These are phyloP conservation scores for Sclerurus mexicanus DNA, from an alignment of 2,113 vertebrate genomes.

Conservation along the genomic window DNA sequence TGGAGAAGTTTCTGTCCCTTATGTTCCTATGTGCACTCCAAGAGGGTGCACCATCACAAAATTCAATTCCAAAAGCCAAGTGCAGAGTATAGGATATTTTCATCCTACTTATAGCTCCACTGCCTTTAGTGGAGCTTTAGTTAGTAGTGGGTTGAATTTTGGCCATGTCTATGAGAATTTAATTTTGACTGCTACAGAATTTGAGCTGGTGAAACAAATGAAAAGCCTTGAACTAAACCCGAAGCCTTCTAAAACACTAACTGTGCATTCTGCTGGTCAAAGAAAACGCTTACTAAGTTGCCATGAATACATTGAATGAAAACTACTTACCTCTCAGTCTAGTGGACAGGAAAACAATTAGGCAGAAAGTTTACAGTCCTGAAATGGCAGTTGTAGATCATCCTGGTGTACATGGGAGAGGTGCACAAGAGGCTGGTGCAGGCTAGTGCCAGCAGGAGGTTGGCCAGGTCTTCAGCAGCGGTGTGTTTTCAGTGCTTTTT, in stretches of 20 bases:
- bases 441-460: not conserved
- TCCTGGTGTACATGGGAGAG: not conserved
- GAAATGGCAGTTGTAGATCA: conserved; percentile 7
- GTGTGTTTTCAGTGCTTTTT: not conserved
- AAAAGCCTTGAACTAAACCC: not conserved
- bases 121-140: not conserved
- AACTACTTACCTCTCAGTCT: conserved; percentile 41
- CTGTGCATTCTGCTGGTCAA: conserved; percentile 12
- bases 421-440: not conserved
- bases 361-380: conserved; percentile 1
- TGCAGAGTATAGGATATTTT: not conserved
- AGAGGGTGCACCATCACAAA: not conserved
- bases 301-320: conserved; percentile 15
- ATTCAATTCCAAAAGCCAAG: not conserved
- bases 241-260: not conserved
- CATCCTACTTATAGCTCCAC: not conserved
- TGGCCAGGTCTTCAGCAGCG: not conserved
- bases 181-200: not conserved
- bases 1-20: not conserved
- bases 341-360: conserved; percentile 30
- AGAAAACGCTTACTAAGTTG: conserved; percentile 46
- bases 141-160: not conserved
- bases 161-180: not conserved
- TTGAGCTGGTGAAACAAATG: not conserved
- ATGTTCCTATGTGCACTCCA: not conserved